phyloP scores from a whole-genome alignment of 2,797 vertebrate species.

The Sarcoramphus papa region DNA sequence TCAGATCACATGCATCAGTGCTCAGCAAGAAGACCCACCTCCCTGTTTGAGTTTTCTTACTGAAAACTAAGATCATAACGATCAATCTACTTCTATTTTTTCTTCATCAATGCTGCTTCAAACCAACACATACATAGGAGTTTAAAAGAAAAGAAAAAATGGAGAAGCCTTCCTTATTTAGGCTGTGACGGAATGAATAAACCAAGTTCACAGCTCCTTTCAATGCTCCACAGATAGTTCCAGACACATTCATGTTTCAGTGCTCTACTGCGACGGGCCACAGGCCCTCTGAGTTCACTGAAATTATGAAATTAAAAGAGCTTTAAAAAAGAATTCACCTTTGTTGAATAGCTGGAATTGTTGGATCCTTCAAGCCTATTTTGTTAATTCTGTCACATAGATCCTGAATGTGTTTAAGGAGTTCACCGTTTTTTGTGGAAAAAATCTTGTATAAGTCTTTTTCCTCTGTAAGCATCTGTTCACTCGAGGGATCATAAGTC shows the following conservation, averaged over 20 bases:
- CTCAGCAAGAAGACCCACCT: background rate
- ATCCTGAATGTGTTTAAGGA: slow-evolving; percentile 81
- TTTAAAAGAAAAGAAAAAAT: background rate
- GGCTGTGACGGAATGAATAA: background rate
- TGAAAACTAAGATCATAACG: background rate
- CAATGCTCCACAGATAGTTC: background rate
- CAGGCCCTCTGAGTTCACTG: background rate
- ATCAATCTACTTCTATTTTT: background rate
- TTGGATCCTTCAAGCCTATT: slow-evolving; percentile 87
- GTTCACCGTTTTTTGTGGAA: slow-evolving; percentile 69
- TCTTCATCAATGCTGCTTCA: background rate
- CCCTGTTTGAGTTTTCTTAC: background rate
- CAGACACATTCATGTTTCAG: background rate
- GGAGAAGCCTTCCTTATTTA: background rate
- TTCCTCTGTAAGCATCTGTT: slow-evolving; percentile 59
- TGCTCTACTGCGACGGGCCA: background rate
- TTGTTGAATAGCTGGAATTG: slow-evolving; percentile 89
- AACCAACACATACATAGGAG: background rate
- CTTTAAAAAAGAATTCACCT: slow-evolving; percentile 71
- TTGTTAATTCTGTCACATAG: slow-evolving; percentile 74
- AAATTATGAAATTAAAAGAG: background rate
- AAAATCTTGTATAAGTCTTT: slow-evolving; percentile 70
- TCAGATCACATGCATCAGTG: background rate
- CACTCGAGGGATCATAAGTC: background rate
- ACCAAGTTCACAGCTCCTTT: background rate